Percentiles rank a stretch among this genome's conserved stretches.
Evolutionary conservation across 1,140 invertebrate genomes (phyloP).

Genomic region (Brachionus asplanchnoidis): DNA sequence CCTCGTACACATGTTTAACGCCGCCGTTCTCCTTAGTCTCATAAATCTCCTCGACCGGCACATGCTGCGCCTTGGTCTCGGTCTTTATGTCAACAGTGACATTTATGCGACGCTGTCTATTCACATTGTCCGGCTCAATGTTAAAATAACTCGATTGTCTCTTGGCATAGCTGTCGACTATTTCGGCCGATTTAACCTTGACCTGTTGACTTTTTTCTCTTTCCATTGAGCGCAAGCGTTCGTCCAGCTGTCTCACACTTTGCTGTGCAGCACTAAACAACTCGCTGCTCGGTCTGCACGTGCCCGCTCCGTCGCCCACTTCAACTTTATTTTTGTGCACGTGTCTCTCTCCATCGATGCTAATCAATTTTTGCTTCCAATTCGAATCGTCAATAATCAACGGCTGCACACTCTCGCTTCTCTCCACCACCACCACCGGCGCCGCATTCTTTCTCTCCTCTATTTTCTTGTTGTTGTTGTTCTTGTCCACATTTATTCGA

Average conservation of each 20-base stretch:
- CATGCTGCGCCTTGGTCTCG: background rate
- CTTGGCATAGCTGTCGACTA: background rate
- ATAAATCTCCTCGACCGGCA: background rate
- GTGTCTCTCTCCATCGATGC: slow-evolving; percentile 10
- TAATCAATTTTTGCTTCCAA: background rate
- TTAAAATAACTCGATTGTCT: background rate
- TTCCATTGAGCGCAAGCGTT: background rate
- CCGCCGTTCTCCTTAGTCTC: background rate
- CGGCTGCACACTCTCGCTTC: background rate
- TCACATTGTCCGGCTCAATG: background rate
- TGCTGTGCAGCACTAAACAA: background rate
- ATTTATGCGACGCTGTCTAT: background rate
- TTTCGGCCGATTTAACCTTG: slow-evolving; percentile 29
- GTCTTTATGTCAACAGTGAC: background rate
- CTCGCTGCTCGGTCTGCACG: background rate
- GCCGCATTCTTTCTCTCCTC: background rate
- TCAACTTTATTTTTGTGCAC: background rate
- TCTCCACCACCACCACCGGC: background rate
- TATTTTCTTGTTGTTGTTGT: background rate
- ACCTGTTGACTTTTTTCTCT: slow-evolving; percentile 7
- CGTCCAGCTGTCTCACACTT: background rate
- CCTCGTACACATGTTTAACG: background rate
- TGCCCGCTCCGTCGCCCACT: background rate
- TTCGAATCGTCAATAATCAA: slow-evolving; percentile 18
- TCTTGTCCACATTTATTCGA: slow-evolving; percentile 5